Evolutionary conservation across 2,113 vertebrate species (phyloP).

Genomic region (Hymenochirus boettgeri): DNA sequence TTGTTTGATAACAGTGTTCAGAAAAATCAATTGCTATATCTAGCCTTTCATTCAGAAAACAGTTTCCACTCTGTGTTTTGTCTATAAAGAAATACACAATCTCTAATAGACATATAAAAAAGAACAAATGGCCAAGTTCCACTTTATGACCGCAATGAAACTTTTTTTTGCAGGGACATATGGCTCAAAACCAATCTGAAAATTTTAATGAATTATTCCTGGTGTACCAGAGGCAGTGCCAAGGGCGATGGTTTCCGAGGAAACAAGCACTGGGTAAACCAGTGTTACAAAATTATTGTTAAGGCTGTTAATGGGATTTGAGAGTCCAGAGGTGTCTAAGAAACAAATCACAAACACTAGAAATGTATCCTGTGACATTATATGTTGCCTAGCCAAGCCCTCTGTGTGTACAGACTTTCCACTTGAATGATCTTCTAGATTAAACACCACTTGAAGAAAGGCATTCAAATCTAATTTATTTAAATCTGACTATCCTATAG

Average conservation of each 20-base stretch:
- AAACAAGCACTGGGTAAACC: constrained; percentile 40
- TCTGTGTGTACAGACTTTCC: constrained; percentile 33
- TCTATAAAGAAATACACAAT: constrained; percentile 23
- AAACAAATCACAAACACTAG: constrained; percentile 36
- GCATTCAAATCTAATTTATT: constrained; percentile 11
- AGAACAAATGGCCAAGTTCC: constrained; percentile 16
- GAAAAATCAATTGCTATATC: constrained; percentile 38
- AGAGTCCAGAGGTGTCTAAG: constrained; percentile 40
- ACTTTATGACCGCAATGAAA: constrained; percentile 26
- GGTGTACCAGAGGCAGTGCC: constrained; percentile 33
- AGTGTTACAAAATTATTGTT: constrained; percentile 42
- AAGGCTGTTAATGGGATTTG: constrained; percentile 41
- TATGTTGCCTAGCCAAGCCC: constrained; percentile 34
- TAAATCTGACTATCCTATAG: constrained; percentile 13
- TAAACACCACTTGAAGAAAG: constrained; percentile 21
- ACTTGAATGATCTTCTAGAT: constrained; percentile 30
- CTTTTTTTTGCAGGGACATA: constrained; percentile 23
- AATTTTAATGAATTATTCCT: constrained; percentile 42
- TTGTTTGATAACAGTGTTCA: constrained; percentile 36
- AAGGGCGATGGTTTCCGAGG: constrained; percentile 38
- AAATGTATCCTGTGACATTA: constrained; percentile 39
- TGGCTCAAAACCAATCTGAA: constrained; percentile 38
- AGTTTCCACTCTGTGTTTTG: constrained; percentile 10
- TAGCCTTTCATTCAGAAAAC: constrained; percentile 25
- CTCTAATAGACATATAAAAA: constrained; percentile 4